Evolutionary conservation across 2,797 vertebrate species (phyloP).

Genomic region (Sebastes wilsoni): DNA sequence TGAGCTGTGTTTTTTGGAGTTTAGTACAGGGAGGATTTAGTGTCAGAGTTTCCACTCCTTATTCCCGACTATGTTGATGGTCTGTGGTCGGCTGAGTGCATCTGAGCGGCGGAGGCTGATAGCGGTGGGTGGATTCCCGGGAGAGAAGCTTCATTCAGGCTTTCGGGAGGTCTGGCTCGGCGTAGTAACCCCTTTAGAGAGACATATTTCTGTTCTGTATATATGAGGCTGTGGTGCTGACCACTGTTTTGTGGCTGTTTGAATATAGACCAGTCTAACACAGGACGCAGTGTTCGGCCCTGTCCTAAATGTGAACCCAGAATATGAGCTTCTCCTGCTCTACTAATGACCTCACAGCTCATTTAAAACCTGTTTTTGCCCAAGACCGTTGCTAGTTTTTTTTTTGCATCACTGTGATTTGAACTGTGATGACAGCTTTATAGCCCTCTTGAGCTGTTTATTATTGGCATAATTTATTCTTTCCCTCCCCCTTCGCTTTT

Average conservation of each 20-base stretch:
- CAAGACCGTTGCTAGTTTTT: not conserved
- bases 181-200: conserved; percentile 21
- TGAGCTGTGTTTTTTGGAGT: conserved; percentile 1
- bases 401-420: not conserved
- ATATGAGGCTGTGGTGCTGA: not conserved
- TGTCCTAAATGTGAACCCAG: conserved; percentile 1
- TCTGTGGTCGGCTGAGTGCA: conserved; percentile 42
- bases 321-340: not conserved
- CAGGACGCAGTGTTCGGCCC: not conserved
- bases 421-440: conserved; percentile 18
- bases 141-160: not conserved
- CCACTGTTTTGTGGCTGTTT: conserved; percentile 3
- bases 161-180: conserved; percentile 33
- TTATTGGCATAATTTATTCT: conserved; percentile 37
- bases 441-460: conserved; percentile 22
- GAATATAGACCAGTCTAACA: not conserved
- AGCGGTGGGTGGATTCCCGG: conserved; percentile 28
- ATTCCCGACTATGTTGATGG: not conserved
- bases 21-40: not conserved
- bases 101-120: conserved; percentile 3
- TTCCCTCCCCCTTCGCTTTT: conserved; percentile 28
- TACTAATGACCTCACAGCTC: not conserved
- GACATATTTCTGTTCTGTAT: conserved; percentile 4
- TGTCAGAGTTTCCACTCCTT: conserved; percentile 46
- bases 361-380: not conserved